phyloP scores from a whole-genome alignment of 2,888 invertebrate genomes.

The Oscheius onirici region DNA sequence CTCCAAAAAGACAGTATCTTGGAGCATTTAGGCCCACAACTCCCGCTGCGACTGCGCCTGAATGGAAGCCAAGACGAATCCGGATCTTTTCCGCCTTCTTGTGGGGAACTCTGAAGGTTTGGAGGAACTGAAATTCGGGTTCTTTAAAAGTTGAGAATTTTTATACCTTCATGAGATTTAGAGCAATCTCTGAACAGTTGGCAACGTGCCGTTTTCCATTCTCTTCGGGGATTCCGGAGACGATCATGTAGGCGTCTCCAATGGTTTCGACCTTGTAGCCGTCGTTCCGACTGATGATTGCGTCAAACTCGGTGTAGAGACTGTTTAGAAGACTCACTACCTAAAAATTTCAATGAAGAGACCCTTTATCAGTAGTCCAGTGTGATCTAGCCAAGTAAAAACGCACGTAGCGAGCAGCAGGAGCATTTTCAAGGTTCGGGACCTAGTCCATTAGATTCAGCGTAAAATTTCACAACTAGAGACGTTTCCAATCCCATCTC shows the following conservation, averaged over 20 bases:
- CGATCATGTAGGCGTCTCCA: conserved; percentile 62
- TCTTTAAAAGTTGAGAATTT: background rate
- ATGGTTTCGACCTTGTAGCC: conserved; percentile 59
- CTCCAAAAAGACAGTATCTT: conserved; percentile 59
- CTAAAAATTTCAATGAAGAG: too few species aligned
- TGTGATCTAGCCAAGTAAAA: too few species aligned
- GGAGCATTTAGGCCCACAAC: conserved; percentile 54
- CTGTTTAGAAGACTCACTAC: conserved; percentile 58
- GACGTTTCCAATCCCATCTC: too few species aligned
- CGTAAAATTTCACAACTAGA: too few species aligned
- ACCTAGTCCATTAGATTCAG: too few species aligned
- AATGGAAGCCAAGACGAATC: conserved; percentile 50
- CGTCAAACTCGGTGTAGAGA: conserved; percentile 68
- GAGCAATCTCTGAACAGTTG: conserved; percentile 44
- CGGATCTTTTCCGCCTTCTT: conserved; percentile 35
- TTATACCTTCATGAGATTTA: conserved; percentile 42
- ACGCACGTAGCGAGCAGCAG: too few species aligned
- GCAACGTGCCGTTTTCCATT: conserved; percentile 54
- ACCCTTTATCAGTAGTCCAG: too few species aligned
- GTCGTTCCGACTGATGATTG: conserved; percentile 56
- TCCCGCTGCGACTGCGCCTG: conserved; percentile 52
- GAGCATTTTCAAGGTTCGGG: too few species aligned
- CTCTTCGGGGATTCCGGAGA: conserved; percentile 56
- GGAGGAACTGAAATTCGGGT: conserved; percentile 34
- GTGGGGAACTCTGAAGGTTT: conserved; percentile 48